Percentiles rank a stretch among this genome's conserved stretches.
phyloP scores from a whole-genome alignment of 2,888 invertebrate species.

The Rhyacophila evoluta region DNA sequence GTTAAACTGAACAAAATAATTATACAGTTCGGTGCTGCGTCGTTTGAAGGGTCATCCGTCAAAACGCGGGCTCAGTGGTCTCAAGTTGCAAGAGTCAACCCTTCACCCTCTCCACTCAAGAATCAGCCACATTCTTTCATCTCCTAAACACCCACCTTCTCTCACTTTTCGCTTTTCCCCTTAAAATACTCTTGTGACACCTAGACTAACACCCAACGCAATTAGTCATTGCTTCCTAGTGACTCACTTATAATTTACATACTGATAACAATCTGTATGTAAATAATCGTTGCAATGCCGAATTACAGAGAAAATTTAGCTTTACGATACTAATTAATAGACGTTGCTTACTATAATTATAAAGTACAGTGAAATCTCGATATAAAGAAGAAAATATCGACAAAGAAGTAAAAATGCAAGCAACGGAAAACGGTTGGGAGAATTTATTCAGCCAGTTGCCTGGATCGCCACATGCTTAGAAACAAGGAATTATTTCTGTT shows the following conservation, averaged over 20 bases:
- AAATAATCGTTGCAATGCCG: no score
- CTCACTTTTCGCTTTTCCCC: not conserved
- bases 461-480: no score
- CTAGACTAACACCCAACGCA: not conserved
- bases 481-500: no score
- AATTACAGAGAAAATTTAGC: no score
- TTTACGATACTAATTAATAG: no score
- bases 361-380: no score
- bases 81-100: slow-evolving; percentile 35
- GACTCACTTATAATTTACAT: not conserved
- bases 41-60: slow-evolving; percentile 41
- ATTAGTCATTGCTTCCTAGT: not conserved
- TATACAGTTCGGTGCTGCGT: not conserved
- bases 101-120: not conserved
- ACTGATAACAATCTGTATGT: no score
- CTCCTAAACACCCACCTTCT: not conserved
- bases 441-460: no score
- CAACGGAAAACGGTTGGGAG: no score
- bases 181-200: not conserved
- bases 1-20: not conserved
- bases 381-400: no score
- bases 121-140: slow-evolving; percentile 9
- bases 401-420: no score
- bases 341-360: no score
- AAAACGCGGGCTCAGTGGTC: slow-evolving; percentile 37